Conservation (phyloP, 2,888 invertebrate genomes). For the Drosophila borealis region DNA sequence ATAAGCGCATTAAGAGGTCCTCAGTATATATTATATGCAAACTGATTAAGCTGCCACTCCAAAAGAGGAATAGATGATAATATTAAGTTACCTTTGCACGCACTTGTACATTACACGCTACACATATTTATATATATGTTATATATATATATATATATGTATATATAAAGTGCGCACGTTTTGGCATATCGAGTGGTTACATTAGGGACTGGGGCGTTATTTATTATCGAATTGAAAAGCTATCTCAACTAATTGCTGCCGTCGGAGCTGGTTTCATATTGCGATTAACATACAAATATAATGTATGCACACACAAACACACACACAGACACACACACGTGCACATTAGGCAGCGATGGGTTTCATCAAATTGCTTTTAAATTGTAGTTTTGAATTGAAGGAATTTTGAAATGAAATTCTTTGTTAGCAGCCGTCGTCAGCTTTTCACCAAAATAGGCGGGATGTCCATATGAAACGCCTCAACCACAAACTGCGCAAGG, state of each 20-base stretch:
- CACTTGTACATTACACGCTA: neutral
- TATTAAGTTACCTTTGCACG: neutral
- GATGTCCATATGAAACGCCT: conserved; percentile 35
- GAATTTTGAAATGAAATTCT: conserved; percentile 68
- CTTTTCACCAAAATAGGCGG: conserved; percentile 21
- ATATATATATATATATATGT: neutral
- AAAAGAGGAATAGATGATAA: neutral
- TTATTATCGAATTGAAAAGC: conserved; percentile 36
- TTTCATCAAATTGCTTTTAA: neutral
- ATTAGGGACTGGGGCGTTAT: conserved; percentile 3
- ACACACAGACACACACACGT: neutral
- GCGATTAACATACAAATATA: too few relatives aligned
- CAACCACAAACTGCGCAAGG: conserved; percentile 32
- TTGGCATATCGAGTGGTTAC: too few relatives aligned
- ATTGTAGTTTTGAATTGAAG: conserved; percentile 42
- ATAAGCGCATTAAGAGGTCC: conserved; percentile 14
- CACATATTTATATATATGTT: neutral
- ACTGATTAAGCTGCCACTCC: conserved; percentile 18
- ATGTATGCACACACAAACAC: too few relatives aligned
- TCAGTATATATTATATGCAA: conserved; percentile 15
- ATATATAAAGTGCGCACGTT: too few relatives aligned
- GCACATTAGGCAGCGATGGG: neutral
- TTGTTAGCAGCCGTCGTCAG: conserved; percentile 31
- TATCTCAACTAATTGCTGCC: conserved; percentile 16
- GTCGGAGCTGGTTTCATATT: too few relatives aligned